phyloP scores from a whole-genome alignment of 2,888 invertebrate genomes.

The Lithosia quadra region DNA sequence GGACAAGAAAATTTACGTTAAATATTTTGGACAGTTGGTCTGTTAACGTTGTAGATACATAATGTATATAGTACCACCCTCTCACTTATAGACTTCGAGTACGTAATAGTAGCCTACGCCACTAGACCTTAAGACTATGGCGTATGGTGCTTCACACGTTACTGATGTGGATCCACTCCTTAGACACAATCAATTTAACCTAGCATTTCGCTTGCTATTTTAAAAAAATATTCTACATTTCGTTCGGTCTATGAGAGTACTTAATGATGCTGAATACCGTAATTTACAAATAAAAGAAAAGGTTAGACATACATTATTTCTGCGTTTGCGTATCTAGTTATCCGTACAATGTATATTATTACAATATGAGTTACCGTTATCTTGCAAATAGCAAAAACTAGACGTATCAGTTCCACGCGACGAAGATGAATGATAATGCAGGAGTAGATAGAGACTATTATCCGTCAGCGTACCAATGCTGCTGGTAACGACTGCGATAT shows the following conservation, averaged over 20 bases:
- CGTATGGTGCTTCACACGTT: too few relatives aligned
- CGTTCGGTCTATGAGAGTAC: neutral
- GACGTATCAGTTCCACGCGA: constrained; percentile 61
- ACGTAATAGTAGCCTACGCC: too few relatives aligned
- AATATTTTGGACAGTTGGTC: neutral
- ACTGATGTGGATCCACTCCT: too few relatives aligned
- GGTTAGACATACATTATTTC: neutral
- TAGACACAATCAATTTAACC: too few relatives aligned
- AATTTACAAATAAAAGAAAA: neutral
- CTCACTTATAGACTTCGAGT: too few relatives aligned
- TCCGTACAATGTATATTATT: neutral
- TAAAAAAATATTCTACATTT: neutral
- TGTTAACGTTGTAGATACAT: too few relatives aligned
- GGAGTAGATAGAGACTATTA: constrained; percentile 54
- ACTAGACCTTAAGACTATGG: too few relatives aligned
- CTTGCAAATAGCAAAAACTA: constrained; percentile 60
- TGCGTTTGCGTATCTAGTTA: neutral
- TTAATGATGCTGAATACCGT: constrained; percentile 1
- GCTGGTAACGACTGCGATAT: constrained; percentile 5
- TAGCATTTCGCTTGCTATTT: too few relatives aligned
- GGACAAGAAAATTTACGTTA: constrained; percentile 22
- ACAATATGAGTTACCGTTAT: constrained; percentile 50
- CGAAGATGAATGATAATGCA: constrained; percentile 61
- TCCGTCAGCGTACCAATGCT: constrained; percentile 51
- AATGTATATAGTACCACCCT: too few relatives aligned